Evolutionary conservation across 2,113 vertebrate genomes (phyloP).

Genomic region (Chlorodrepanis virens): DNA sequence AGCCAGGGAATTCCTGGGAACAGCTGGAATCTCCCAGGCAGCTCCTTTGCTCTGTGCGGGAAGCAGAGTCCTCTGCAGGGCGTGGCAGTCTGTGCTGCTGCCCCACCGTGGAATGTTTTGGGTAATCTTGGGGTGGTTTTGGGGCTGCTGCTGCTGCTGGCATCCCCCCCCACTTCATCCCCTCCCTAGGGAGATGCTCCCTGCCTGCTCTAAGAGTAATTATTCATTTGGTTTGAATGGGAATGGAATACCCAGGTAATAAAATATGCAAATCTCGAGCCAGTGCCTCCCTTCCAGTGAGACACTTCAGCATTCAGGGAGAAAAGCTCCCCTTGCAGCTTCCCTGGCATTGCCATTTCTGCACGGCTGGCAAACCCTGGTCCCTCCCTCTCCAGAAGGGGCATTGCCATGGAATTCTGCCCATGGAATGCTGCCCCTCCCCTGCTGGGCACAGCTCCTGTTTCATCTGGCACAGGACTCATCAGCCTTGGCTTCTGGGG

Average conservation of each 20-base stretch:
- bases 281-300: not conserved
- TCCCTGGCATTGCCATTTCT: conserved; percentile 50
- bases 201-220: rapidly evolving
- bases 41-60: not conserved
- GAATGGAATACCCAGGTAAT: not conserved
- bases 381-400: conserved; percentile 53
- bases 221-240: not conserved
- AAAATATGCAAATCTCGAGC: not conserved
- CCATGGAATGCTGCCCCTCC: conserved; percentile 71
- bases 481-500: conserved; percentile 72
- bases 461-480: conserved; percentile 68
- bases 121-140: not conserved
- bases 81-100: not conserved
- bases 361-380: conserved; percentile 63
- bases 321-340: conserved; percentile 47
- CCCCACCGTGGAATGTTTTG: rapidly evolving
- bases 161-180: not conserved
- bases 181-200: rapidly evolving
- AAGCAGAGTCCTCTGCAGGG: not conserved
- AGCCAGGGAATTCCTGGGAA: not conserved
- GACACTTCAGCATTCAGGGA: not conserved
- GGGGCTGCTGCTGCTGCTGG: not conserved
- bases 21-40: not conserved
- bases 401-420: conserved; percentile 70
- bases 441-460: conserved; percentile 59